Evolutionary conservation across 2,113 vertebrate genomes (phyloP), one percentile per base, ranked within the genome.

Genomic region (Microtus oregoni): DNA sequence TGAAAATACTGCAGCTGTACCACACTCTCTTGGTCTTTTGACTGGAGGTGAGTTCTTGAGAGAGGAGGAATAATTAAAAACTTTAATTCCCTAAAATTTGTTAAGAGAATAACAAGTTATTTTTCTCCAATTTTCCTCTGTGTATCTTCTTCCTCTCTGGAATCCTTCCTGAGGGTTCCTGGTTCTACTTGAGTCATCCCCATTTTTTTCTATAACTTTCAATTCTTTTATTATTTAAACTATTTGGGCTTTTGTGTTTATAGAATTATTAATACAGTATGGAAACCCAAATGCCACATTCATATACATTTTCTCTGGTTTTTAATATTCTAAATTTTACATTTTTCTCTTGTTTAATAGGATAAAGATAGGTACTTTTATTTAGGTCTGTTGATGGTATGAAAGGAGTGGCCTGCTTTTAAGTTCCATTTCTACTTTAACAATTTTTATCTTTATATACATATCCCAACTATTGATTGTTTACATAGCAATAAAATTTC

Each of bases 151-250:
- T 91, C 11, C 26, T 38, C 61, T 86, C 22, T 5, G 9, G 63
- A 14, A 35, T 77, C 38, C 30, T 15, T 47, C 13, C 24, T 52
- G 41, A 55, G 22, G 2, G 15, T 55, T 83, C 32, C 73, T 58
- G 3, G 85, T 6, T 32, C 24, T 90, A 78, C 20, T 73, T 30
- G 3, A 32, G 3, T 90, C 72, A 3, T 32, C 35, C 94, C 73
- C 83, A 94, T 24, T 96, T 96, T 55, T 97, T 96, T 96, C 28
- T 81, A 77, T 96, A 73, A 11, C 7, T 61, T 98, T 97, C 96
- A 97, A 94, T 96, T 92, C 63, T 83, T 73, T 96, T 90, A 96
- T 88, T 96, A 98, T 96, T 97, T 96, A 96, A 97, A 91, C 41
- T 95, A 82, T 96, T 61, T 87, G 82, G 78, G 94, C 93, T 97